Percentiles rank a stretch among this genome's conserved stretches.
phyloP scores from a whole-genome alignment of 2,113 vertebrate genomes.

The Perca fluviatilis region DNA sequence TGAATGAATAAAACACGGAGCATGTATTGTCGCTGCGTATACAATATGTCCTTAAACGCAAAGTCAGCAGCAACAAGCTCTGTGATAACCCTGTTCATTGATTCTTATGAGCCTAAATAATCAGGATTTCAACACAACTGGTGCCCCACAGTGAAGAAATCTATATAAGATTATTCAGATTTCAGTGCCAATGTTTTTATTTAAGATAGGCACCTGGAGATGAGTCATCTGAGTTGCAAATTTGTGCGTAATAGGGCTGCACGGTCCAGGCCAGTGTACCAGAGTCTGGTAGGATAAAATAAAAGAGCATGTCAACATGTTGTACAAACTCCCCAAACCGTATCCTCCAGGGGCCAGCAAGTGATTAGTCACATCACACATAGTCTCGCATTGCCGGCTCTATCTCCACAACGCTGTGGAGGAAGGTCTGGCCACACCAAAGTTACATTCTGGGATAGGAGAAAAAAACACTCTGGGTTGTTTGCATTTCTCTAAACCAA shows the following conservation, averaged over 20 bases:
- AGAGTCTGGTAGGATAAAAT: no score
- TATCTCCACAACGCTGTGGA: no score
- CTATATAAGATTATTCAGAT: neutral
- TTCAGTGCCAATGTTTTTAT: neutral
- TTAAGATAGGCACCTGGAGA: no score
- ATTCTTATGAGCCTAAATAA: neutral
- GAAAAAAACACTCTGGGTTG: no score
- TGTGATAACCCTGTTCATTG: no score
- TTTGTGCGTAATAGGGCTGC: no score
- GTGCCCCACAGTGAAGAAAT: neutral
- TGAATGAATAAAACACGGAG: neutral
- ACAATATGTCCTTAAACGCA: neutral
- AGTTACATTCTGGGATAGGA: no score
- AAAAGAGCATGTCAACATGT: neutral
- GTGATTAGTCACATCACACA: slow-evolving; percentile 12
- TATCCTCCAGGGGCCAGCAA: neutral
- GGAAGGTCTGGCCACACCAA: no score
- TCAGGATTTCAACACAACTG: neutral
- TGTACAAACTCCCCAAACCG: neutral
- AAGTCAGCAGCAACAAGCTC: neutral
- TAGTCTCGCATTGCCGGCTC: no score
- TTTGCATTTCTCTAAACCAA: no score
- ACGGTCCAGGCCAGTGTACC: no score
- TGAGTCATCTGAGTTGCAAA: no score
- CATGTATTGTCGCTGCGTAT: neutral